Conservation (phyloP, 2,888 invertebrate species). For the Acanthococcus lagerstroemiae region DNA sequence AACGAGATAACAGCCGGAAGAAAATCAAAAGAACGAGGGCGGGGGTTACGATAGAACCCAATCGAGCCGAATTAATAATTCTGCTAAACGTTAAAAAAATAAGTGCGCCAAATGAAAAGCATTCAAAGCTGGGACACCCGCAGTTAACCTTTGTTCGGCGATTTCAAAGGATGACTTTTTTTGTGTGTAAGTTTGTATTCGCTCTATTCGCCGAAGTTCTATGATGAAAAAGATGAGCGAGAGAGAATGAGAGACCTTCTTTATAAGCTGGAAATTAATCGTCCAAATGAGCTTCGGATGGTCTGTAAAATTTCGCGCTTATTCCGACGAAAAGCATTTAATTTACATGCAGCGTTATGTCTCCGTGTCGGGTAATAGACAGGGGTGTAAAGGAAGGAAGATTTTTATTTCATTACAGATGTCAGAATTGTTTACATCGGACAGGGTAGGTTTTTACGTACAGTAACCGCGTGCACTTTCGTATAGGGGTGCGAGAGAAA, state of each 20-base stretch:
- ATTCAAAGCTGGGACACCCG: not conserved
- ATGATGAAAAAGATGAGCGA: not conserved
- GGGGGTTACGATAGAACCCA: conserved; percentile 4
- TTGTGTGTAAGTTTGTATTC: too few relatives aligned
- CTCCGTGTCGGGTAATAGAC: not conserved
- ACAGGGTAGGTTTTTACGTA: not conserved
- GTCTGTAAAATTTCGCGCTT: not conserved
- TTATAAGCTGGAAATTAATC: conserved; percentile 4
- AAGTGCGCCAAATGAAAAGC: not conserved
- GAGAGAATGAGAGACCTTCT: not conserved
- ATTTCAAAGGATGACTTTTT: not conserved
- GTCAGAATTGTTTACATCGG: conserved; percentile 21
- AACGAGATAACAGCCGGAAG: not conserved
- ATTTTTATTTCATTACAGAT: conserved; percentile 25
- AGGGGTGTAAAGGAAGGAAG: not conserved
- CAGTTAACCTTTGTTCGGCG: conserved; percentile 1
- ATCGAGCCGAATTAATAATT: conserved; percentile 21
- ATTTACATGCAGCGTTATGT: not conserved
- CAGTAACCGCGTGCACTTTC: not conserved
- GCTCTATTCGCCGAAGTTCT: too few relatives aligned
- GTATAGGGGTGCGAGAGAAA: not conserved
- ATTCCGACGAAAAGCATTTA: not conserved
- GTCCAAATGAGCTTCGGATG: not conserved
- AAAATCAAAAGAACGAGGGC: not conserved
- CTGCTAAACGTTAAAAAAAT: conserved; percentile 1